Percentiles rank a stretch among this genome's conserved stretches.
phyloP scores from a whole-genome alignment of 2,888 invertebrate genomes.

The Epinotia bilunana region DNA sequence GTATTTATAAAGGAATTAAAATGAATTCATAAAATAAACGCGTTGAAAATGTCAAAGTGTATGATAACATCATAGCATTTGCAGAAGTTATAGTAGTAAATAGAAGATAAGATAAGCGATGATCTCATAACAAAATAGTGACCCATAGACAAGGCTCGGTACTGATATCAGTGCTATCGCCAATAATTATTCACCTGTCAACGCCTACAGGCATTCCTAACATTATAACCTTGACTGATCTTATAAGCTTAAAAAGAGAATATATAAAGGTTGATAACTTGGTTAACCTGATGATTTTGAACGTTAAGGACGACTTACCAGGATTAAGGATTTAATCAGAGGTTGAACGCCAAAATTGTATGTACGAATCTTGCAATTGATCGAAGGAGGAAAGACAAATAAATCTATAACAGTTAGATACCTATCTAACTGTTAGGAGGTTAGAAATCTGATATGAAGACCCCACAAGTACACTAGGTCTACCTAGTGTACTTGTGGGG shows the following conservation, averaged over 20 bases:
- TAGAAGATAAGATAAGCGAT: background rate
- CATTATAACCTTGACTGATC: background rate
- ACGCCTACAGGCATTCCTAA: conserved; percentile 16
- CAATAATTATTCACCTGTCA: conserved; percentile 3
- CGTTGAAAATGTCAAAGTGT: background rate
- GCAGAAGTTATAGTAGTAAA: background rate
- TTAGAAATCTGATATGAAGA: too few species aligned
- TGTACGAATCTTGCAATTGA: too few species aligned
- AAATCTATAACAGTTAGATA: background rate
- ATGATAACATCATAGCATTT: too few species aligned
- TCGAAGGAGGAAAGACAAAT: background rate
- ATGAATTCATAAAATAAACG: background rate
- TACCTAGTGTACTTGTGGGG: background rate
- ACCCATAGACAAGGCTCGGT: background rate
- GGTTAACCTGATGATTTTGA: too few species aligned
- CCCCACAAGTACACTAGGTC: too few species aligned
- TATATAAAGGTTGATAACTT: background rate
- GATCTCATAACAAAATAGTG: background rate
- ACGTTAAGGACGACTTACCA: background rate
- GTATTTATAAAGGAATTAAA: conserved; percentile 3
- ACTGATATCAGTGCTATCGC: background rate
- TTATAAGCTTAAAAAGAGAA: background rate
- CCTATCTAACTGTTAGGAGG: too few species aligned
- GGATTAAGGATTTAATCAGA: background rate
- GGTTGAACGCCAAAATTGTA: too few species aligned